phyloP scores from a whole-genome alignment of 2,113 vertebrate species.

The Corythornis cristatus region DNA sequence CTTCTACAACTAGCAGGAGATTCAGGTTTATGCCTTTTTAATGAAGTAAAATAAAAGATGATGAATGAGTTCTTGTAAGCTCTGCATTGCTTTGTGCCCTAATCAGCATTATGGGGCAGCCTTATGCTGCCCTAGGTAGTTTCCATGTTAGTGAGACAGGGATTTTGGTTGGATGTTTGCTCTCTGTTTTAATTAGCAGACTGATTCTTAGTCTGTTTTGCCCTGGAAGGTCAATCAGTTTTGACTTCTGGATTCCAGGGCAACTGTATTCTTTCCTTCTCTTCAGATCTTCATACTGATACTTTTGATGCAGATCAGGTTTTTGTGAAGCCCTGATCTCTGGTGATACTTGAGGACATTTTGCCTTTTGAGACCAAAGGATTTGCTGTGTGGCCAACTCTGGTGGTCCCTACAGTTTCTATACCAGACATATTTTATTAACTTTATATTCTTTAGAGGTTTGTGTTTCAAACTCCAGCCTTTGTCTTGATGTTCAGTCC shows the following conservation, averaged over 20 bases:
- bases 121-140: not conserved
- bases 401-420: not conserved
- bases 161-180: not conserved
- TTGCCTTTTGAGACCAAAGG: not conserved
- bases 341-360: not conserved
- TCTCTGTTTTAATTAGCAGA: not conserved
- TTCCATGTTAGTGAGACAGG: not conserved
- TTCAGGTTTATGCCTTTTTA: not conserved
- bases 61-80: not conserved
- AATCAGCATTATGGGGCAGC: rapidly evolving
- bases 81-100: not conserved
- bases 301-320: not conserved
- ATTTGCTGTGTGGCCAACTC: not conserved
- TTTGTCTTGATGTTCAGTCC: not conserved
- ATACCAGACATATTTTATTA: not conserved
- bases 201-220: not conserved
- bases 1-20: not conserved
- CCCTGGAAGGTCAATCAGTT: not conserved
- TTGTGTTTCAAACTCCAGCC: not conserved
- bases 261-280: not conserved
- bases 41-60: not conserved
- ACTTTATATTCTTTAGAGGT: not conserved
- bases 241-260: not conserved
- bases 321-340: not conserved
- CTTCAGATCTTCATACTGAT: not conserved